phyloP scores from a whole-genome alignment of 2,888 invertebrate species.

The Chouioia cunea region DNA sequence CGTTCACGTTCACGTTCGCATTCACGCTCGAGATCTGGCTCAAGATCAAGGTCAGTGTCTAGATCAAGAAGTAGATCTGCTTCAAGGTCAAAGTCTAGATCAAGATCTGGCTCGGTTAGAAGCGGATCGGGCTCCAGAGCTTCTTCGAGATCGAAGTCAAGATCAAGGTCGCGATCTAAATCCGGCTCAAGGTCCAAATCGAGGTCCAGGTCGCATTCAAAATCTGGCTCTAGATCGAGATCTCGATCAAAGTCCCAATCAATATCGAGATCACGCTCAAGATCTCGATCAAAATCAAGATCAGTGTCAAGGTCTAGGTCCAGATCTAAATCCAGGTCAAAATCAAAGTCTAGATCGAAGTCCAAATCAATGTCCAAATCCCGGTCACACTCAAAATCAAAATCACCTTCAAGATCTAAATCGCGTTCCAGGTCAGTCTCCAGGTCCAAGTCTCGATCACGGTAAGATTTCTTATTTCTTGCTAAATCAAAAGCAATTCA shows the following conservation, averaged over 20 bases:
- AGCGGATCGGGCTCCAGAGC: slow-evolving; percentile 51
- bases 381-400: slow-evolving; percentile 65
- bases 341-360: slow-evolving; percentile 57
- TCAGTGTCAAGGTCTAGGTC: slow-evolving; percentile 51
- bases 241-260: slow-evolving; percentile 62
- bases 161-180: slow-evolving; percentile 50
- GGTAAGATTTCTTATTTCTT: slow-evolving; percentile 47
- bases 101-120: slow-evolving; percentile 56
- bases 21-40: slow-evolving; percentile 43
- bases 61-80: slow-evolving; percentile 64
- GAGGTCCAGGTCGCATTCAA: slow-evolving; percentile 14
- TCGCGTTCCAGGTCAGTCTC: neutral
- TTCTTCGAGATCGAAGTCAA: slow-evolving; percentile 49
- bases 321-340: slow-evolving; percentile 58
- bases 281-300: slow-evolving; percentile 60
- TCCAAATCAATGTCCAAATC: slow-evolving; percentile 49
- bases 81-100: slow-evolving; percentile 45
- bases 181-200: slow-evolving; percentile 52
- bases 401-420: slow-evolving; percentile 56
- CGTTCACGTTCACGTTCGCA: slow-evolving; percentile 62
- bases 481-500: neutral
- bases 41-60: slow-evolving; percentile 59
- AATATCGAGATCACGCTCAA: slow-evolving; percentile 65
- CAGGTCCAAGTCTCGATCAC: slow-evolving; percentile 24
- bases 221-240: slow-evolving; percentile 53